These are phyloP conservation scores for Thymelicus acteon DNA, from an alignment of 2,888 invertebrate genomes.

Conservation along the genomic window DNA sequence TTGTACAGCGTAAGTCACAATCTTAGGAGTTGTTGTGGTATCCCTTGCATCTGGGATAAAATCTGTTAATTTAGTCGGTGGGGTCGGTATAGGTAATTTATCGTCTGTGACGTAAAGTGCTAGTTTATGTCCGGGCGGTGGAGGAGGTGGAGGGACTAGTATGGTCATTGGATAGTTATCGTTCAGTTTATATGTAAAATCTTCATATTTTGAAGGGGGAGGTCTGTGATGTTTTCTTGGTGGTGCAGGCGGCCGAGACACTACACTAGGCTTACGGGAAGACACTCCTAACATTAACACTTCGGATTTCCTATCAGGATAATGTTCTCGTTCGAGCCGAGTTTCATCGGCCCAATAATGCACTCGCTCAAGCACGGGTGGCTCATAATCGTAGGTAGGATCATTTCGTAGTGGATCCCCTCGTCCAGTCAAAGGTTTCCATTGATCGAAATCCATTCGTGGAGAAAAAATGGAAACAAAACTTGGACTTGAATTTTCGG, in stretches of 20 bases:
- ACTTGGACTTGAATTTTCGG: conserved; percentile 53
- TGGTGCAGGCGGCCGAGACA: conserved; percentile 68
- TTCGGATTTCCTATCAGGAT: conserved; percentile 87
- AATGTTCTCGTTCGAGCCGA: conserved; percentile 81
- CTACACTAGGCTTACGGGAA: conserved; percentile 87
- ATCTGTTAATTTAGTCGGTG: conserved; percentile 53
- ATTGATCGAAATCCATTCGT: conserved; percentile 93
- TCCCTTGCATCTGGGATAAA: conserved; percentile 51
- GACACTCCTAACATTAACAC: conserved; percentile 88
- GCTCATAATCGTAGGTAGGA: conserved; percentile 93
- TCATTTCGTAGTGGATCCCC: conserved; percentile 93
- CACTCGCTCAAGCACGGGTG: conserved; percentile 91
- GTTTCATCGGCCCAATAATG: conserved; percentile 91
- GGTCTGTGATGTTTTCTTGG: conserved; percentile 56
- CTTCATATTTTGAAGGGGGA: conserved; percentile 74
- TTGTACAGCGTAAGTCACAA: conserved; percentile 80
- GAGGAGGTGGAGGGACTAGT: conserved; percentile 88
- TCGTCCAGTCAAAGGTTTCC: conserved; percentile 91
- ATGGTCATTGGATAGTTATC: conserved; percentile 87
- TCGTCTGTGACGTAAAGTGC: conserved; percentile 65
- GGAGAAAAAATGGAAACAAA: conserved; percentile 85
- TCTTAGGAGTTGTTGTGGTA: conserved; percentile 53
- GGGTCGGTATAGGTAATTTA: conserved; percentile 50
- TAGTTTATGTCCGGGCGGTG: conserved; percentile 72
- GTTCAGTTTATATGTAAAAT: conserved; percentile 78